Conservation (phyloP, 2,113 vertebrate genomes). For the Chaenocephalus aceratus region DNA sequence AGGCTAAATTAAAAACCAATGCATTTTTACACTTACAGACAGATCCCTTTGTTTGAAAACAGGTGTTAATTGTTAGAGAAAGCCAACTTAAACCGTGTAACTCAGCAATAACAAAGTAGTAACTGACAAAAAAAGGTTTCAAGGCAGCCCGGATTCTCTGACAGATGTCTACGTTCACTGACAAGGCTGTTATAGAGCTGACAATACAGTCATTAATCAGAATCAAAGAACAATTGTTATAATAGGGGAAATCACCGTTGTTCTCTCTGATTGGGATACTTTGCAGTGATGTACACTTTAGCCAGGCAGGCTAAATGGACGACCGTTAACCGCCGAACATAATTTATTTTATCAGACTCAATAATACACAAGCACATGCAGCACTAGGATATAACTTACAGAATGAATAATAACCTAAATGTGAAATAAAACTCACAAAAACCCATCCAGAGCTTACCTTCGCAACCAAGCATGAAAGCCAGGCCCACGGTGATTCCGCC, state of each 20-base stretch:
- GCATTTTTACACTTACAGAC: neutral
- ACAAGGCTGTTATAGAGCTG: neutral
- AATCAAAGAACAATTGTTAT: constrained; percentile 25
- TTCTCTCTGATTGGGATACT: constrained; percentile 74
- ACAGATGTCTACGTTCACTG: neutral
- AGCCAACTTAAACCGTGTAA: constrained; percentile 59
- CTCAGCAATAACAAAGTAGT: constrained; percentile 23
- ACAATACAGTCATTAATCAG: neutral
- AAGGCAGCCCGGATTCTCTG: neutral
- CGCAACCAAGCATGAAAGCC: constrained; percentile 75
- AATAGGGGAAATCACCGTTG: constrained; percentile 77
- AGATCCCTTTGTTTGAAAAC: constrained; percentile 16
- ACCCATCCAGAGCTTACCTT: constrained; percentile 74
- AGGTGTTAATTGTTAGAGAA: neutral
- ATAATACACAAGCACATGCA: neutral
- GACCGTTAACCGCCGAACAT: neutral
- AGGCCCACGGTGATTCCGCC: constrained; percentile 74
- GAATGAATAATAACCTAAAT: constrained; percentile 42
- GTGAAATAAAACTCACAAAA: constrained; percentile 76
- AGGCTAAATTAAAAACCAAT: neutral
- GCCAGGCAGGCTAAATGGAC: constrained; percentile 40
- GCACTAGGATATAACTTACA: neutral
- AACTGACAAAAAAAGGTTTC: neutral
- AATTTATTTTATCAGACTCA: constrained; percentile 14
- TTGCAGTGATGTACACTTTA: constrained; percentile 61